These are phyloP conservation scores for Maccullochella peelii DNA, from an alignment of 2,113 vertebrate genomes.

Conservation along the genomic window DNA sequence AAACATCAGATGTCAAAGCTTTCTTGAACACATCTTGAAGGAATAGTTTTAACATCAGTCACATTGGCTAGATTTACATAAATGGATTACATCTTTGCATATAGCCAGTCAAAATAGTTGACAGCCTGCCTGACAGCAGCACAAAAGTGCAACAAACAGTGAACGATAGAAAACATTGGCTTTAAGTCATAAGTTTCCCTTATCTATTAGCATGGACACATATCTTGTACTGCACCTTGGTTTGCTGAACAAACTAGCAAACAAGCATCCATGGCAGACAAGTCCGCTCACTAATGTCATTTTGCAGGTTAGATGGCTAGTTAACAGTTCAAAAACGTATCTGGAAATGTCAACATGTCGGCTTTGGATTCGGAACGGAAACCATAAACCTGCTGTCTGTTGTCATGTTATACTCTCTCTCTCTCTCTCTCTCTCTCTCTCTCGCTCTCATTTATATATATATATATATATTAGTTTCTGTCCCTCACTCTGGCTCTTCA, in stretches of 20 bases:
- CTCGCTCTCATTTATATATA: too few relatives aligned
- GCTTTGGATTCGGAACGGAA: not conserved
- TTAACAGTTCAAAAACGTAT: not conserved
- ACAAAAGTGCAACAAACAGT: not conserved
- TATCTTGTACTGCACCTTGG: not conserved
- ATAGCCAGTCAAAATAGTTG: not conserved
- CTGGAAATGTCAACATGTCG: not conserved
- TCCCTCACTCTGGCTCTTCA: conserved; percentile 18
- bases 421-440: not conserved
- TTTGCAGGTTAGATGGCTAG: not conserved
- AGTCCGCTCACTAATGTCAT: not conserved
- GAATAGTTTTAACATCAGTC: not conserved
- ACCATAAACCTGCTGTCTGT: not conserved
- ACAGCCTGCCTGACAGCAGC: not conserved
- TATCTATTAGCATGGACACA: not conserved
- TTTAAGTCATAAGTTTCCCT: not conserved
- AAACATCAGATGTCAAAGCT: too few relatives aligned
- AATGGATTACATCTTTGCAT: not conserved
- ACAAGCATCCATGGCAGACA: not conserved
- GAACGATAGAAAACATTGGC: not conserved
- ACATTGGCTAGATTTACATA: not conserved
- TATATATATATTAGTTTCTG: not conserved
- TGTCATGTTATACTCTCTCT: not conserved
- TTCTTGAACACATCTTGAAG: not conserved
- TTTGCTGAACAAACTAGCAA: not conserved